Conservation (phyloP, 2,888 invertebrate genomes). For the Hyposoter dolosus region DNA sequence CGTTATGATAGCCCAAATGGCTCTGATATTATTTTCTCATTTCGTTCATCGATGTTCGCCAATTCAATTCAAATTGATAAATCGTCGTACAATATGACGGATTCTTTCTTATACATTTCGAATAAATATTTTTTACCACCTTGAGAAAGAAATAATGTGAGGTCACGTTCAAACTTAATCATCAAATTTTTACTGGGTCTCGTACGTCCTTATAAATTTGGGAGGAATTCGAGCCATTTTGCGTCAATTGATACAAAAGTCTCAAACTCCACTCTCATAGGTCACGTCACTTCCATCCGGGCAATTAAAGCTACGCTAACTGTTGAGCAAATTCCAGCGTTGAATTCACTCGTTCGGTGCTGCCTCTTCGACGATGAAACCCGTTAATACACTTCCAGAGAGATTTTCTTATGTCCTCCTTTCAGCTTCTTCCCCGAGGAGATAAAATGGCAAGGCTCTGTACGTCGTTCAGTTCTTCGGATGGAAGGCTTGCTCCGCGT, state of each 20-base stretch:
- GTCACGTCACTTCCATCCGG: slow-evolving; percentile 61
- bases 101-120: neutral
- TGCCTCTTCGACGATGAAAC: slow-evolving; percentile 34
- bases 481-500: neutral
- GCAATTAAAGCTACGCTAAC: slow-evolving; percentile 57
- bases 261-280: slow-evolving; percentile 10
- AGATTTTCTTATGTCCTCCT: neutral
- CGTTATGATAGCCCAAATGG: neutral
- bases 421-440: slow-evolving; percentile 16
- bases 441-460: slow-evolving; percentile 34
- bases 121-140: neutral
- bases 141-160: neutral
- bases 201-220: neutral
- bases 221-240: slow-evolving; percentile 45
- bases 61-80: neutral
- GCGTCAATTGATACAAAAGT: slow-evolving; percentile 49
- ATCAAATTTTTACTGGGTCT: neutral
- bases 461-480: slow-evolving; percentile 23
- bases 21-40: neutral
- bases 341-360: slow-evolving; percentile 34
- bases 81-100: neutral
- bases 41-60: neutral
- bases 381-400: slow-evolving; percentile 24
- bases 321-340: slow-evolving; percentile 47
- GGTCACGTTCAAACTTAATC: neutral